Base-by-base conservation (phyloP, 1,140 invertebrate genomes). In the Eubasilissa regina region DNA sequence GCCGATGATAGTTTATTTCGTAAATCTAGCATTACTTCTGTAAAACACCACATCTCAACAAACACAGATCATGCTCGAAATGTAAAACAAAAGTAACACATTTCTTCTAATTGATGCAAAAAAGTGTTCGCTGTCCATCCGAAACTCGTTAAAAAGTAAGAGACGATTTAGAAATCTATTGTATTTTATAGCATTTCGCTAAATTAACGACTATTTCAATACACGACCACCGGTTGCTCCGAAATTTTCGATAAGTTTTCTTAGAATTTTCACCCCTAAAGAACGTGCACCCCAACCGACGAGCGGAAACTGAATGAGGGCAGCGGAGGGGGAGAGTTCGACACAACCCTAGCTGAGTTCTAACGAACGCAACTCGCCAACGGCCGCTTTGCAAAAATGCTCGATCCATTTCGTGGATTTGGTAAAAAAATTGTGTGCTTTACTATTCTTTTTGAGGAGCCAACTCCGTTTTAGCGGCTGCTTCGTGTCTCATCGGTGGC, bases 181-280 rank as follows among this genome's bases (percentile, higher is more conserved):
- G n/a, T n/a, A n/a, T n/a, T n/a, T n/a, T n/a, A n/a, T n/a, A n/a
- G n/a, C 6, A 35, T 3, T 35, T 3, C 25, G 25, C 6, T 6
- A 3, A 35, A 35, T 1, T 35, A 35, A 35, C 25, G 1, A 6
- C 25, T 35, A 35, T 35, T 35, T 51, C 48, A 12, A 62, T 11
- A 62, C 25, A 13, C 58, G 58, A 62, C 58, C 58, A 62, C 58
- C 58, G 58, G 58, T 62, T 62, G 58, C 19, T 62, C 58, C 58
- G 12, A 62, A 62, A 21, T 21, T 62, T 62, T 12, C 58, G 58
- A 56, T 62, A 35, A 13, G 13, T 62, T 62, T 62, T 35, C 58
- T 21, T n/a, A 9, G 58, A 62, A 11, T 62, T 62, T 62, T 21
- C 58, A 15, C 25, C 58, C 58, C 25, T 62, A 13, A 35, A 21